Percentiles rank a stretch among this genome's conserved stretches.
Conservation (phyloP, 2,888 invertebrate species). For the Scaptomyza tumidula region DNA sequence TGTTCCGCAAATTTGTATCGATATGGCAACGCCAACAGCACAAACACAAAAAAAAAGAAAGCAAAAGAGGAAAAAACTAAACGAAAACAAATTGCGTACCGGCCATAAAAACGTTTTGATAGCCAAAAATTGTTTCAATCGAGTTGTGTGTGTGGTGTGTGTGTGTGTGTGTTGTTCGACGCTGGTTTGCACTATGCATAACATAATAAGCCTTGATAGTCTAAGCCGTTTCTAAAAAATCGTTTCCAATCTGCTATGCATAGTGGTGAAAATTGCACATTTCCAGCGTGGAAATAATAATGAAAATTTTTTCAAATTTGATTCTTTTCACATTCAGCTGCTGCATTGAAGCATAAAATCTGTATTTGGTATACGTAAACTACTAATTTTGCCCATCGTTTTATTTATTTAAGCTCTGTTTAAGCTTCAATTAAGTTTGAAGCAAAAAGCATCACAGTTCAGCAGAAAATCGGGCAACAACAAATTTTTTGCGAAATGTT, state of each 20-base stretch:
- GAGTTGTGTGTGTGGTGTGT: neutral
- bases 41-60: neutral
- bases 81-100: neutral
- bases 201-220: neutral
- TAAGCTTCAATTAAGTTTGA: neutral
- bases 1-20: neutral
- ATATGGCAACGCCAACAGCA: constrained; percentile 2
- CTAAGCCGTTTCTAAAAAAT: neutral
- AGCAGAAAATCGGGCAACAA: constrained; percentile 20
- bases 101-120: constrained; percentile 8
- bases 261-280: neutral
- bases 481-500: constrained; percentile 10
- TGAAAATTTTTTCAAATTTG: too few relatives aligned
- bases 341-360: too few relatives aligned
- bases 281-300: neutral
- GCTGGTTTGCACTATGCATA: neutral
- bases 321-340: too few relatives aligned
- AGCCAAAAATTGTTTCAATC: neutral
- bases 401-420: neutral
- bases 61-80: neutral
- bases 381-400: neutral
- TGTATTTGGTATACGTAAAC: too few relatives aligned
- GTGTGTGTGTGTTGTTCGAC: neutral
- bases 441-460: neutral
- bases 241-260: neutral